Base-by-base conservation (phyloP, 2,797 vertebrate genomes). In the Gobionotothen gibberifrons region DNA sequence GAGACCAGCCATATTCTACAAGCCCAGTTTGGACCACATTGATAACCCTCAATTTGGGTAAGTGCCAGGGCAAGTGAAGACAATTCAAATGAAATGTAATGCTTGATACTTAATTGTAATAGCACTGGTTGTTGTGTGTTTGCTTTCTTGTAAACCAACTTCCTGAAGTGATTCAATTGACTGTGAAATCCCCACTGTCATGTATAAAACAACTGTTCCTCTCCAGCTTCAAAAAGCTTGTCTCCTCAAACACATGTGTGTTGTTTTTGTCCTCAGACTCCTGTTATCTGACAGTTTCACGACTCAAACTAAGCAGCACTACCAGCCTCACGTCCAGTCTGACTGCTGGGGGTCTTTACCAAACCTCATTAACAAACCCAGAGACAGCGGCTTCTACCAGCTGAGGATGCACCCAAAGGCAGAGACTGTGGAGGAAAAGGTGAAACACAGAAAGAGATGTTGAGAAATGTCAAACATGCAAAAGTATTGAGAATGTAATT, bases 21-120 rank as follows among this genome's bases (percentile, higher is more conserved):
- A 49, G 11, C 78, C 87, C 63, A 83, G 74, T 63, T 59, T 89
- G 83, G 87, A 92, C 56, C 59, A 40, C 61, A 59, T 4, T 57
- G 90, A 88, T 79, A 93, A 85, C 81, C 89, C 87, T 53, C 71
- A 57, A 13, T 78, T 89, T 57, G 87, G 88, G 92, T 93, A 67
- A 83, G 87, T 75, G 48, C 62, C 63, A 59, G 10, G 1, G 5
- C 44, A 58, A 54, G n/a, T n/a, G 36, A 60, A 29, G 39, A 21
- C 36, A 57, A 43, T 49, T 26, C 26, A 26, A 26, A 26, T 26
- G 26, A 26, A 26, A 26, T 26, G 26, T 26, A 26, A 26, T 26
- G 4, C 26, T 26, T 26, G 26, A 26, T 5, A 5, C 26, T 26
- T 26, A 26, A 26, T 26, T 26, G 26, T 26, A 26, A 39, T 6